Evolutionary conservation across 1,140 invertebrate species (phyloP).

Genomic region (Anastrepha obliqua): DNA sequence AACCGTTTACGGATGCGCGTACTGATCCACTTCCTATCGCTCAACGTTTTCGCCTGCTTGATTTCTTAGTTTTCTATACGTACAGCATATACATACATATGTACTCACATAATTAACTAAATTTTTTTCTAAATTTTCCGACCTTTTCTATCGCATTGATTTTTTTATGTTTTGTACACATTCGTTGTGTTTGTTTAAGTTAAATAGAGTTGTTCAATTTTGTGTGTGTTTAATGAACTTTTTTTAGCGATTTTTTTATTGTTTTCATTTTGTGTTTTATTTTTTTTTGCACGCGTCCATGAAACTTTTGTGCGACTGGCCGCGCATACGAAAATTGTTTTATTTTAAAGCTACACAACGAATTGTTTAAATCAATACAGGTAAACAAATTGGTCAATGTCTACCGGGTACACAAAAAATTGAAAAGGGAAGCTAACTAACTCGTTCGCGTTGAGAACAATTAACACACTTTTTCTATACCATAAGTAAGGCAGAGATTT

Average conservation of each 20-base stretch:
- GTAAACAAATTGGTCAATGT: not conserved
- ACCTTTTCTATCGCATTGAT: not conserved
- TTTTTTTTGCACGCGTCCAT: not conserved
- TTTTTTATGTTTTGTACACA: not conserved
- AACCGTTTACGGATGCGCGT: not conserved
- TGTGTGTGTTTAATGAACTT: too few species aligned
- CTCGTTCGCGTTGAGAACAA: not conserved
- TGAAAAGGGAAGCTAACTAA: not conserved
- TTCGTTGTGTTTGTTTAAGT: not conserved
- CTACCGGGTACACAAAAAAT: not conserved
- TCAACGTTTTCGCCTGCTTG: not conserved
- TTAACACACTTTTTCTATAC: not conserved
- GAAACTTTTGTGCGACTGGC: not conserved
- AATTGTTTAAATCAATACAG: conserved; percentile 34
- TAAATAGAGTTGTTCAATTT: not conserved
- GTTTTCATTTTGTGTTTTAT: not conserved
- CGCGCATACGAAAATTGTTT: conserved; percentile 13
- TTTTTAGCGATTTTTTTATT: not conserved
- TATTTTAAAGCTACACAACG: conserved; percentile 3
- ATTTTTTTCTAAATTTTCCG: not conserved
- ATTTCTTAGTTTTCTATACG: not conserved
- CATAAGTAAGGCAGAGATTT: conserved; percentile 11
- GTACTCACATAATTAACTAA: not conserved
- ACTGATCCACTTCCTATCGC: not conserved
- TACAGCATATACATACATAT: not conserved